Percentiles rank a stretch among this genome's conserved stretches.
Evolutionary conservation across 2,888 invertebrate genomes (phyloP).

Genomic region (Napeogenes inachia): DNA sequence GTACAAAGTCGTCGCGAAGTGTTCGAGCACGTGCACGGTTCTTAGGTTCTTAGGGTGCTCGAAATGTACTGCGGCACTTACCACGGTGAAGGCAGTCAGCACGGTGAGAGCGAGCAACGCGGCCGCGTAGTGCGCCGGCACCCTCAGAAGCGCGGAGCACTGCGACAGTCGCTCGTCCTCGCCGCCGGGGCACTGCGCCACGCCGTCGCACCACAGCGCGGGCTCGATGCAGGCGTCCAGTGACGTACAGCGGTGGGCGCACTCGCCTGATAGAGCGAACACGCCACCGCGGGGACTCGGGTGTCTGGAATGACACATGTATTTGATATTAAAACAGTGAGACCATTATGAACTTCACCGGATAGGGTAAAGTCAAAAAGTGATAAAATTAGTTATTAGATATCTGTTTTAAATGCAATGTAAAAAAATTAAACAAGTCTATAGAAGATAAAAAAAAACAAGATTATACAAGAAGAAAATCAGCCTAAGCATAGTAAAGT

Average conservation of each 20-base stretch:
- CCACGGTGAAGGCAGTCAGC: slow-evolving; percentile 71
- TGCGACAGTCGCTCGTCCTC: slow-evolving; percentile 88
- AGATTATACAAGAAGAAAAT: too few species aligned
- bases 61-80: slow-evolving; percentile 41
- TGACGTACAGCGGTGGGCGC: slow-evolving; percentile 85
- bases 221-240: slow-evolving; percentile 88
- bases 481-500: too few species aligned
- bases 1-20: too few species aligned
- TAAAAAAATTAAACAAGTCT: too few species aligned
- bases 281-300: slow-evolving; percentile 74
- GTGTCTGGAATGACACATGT: slow-evolving; percentile 51
- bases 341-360: too few species aligned
- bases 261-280: slow-evolving; percentile 82
- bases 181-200: slow-evolving; percentile 86
- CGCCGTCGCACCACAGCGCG: slow-evolving; percentile 88
- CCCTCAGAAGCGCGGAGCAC: slow-evolving; percentile 85
- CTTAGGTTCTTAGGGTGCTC: too few species aligned
- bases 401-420: too few species aligned
- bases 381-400: too few species aligned
- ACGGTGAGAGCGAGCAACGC: slow-evolving; percentile 74
- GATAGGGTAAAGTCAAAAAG: too few species aligned
- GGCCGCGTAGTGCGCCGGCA: slow-evolving; percentile 85
- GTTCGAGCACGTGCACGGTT: too few species aligned
- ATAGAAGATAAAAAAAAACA: too few species aligned
- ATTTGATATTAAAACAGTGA: too few species aligned